A percentile compares a stretch with the other conserved stretches of the same genome.
Evolutionary conservation across 2,888 invertebrate species (phyloP).

Genomic region (Eilema depressum): DNA sequence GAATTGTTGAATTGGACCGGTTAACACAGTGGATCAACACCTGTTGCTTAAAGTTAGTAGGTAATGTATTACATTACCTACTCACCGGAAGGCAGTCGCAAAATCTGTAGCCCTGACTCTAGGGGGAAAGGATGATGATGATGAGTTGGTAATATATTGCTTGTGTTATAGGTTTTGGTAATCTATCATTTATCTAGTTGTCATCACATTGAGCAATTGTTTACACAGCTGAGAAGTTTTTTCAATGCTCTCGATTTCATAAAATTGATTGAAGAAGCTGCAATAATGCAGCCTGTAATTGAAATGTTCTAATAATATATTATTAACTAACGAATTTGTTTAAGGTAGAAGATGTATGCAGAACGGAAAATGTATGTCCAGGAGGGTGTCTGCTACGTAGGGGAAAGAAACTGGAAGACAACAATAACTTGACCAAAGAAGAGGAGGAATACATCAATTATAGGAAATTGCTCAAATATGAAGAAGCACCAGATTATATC

Average conservation of each 20-base stretch:
- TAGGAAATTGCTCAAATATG: constrained; percentile 79
- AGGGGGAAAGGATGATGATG: too few species aligned
- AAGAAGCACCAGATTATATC: constrained; percentile 93
- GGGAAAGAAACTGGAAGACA: constrained; percentile 80
- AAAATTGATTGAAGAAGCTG: not conserved
- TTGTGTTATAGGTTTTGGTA: too few species aligned
- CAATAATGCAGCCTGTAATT: not conserved
- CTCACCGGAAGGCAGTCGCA: too few species aligned
- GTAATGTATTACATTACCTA: too few species aligned
- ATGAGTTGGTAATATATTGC: too few species aligned
- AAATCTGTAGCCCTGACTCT: too few species aligned
- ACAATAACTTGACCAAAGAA: constrained; percentile 81
- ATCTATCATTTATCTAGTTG: too few species aligned
- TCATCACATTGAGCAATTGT: not conserved
- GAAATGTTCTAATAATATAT: not conserved
- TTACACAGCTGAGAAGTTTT: not conserved
- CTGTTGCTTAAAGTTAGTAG: too few species aligned
- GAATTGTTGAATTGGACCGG: too few species aligned
- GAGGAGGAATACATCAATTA: constrained; percentile 83
- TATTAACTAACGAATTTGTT: constrained; percentile 26
- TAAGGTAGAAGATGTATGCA: constrained; percentile 72
- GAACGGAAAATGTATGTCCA: constrained; percentile 63
- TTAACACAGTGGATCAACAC: too few species aligned
- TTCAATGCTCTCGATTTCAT: not conserved
- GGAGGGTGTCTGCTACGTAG: constrained; percentile 68